A percentile compares a stretch with the other conserved stretches of the same genome.
Conservation (phyloP, 2,888 invertebrate genomes). For the Acrobeloides nanus region DNA sequence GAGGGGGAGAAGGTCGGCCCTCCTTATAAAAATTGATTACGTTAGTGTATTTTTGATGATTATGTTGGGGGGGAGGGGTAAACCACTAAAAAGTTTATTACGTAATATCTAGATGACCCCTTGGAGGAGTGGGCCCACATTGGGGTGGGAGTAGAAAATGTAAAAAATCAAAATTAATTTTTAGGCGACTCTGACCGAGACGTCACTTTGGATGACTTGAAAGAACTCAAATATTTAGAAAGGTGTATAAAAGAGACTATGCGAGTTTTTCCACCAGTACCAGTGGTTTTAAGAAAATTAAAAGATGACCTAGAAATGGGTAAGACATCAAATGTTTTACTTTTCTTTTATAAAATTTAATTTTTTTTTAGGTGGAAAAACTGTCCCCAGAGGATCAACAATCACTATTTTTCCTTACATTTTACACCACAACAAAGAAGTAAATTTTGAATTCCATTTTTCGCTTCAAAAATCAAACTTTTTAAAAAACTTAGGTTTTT, state of each 20-base stretch:
- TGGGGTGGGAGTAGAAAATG: too few species aligned
- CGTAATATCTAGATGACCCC: too few species aligned
- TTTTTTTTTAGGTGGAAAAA: constrained; percentile 2
- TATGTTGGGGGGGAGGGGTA: too few species aligned
- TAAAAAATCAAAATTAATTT: too few species aligned
- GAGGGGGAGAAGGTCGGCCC: too few species aligned
- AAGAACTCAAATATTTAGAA: constrained; percentile 24
- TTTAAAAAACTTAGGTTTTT: too few species aligned
- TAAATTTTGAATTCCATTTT: too few species aligned
- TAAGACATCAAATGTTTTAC: neutral
- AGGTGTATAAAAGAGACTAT: constrained; percentile 30
- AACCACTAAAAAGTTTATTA: too few species aligned
- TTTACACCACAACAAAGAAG: constrained; percentile 11
- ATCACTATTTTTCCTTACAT: constrained; percentile 6
- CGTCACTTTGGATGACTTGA: constrained; percentile 18
- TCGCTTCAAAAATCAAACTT: too few species aligned
- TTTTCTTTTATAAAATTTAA: neutral
- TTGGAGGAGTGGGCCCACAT: too few species aligned
- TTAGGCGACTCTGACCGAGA: constrained; percentile 12
- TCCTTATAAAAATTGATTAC: too few species aligned
- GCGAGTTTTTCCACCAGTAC: constrained; percentile 30
- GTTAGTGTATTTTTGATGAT: too few species aligned
- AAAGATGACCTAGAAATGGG: constrained; percentile 23
- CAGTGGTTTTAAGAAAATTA: constrained; percentile 22
- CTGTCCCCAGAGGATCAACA: constrained; percentile 34